Base-by-base conservation (phyloP, 2,113 vertebrate genomes). In the Anseranas semipalmata region DNA sequence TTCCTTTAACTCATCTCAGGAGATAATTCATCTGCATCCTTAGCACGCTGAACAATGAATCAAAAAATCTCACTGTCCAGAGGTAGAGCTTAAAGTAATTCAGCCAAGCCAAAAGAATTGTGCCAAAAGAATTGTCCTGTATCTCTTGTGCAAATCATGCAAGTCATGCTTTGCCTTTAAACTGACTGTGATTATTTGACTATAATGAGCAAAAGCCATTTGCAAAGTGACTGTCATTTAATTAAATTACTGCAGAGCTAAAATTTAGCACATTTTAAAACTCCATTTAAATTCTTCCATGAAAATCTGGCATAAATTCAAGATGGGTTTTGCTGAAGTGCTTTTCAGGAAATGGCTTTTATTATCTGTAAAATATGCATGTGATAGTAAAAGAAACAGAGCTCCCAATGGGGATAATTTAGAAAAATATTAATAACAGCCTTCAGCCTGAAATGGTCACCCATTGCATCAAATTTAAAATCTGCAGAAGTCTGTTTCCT, bases 131-230 rank as follows among this genome's bases (percentile, higher is more conserved):
- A 55, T 27, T 59, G 13, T 41, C 32, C 55, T 45, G 32, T 19
- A 62, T 33, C 30, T 87, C 68, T 76, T 37, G 30, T 70, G 46
- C 41, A 85, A 68, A 71, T 59, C 37, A 17, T 32, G 16, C 59
- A 84, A 63, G 58, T 59, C 84, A 81, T 0, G 0, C 24, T 81
- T 68, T 25, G 43, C 80, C 56, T 93, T 80, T 82, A 67, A 94
- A 90, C 45, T 46, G 24, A 28, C 85, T 92, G 77, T 88, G 43
- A 78, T 89, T 90, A 87, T 65, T 93, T 92, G 15, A 82, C 76
- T 74, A 58, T 76, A 91, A 84, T 55, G 43, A 91, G 83, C n/a
- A 59, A 94, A 94, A 89, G 30, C 9, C 28, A 17, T 59, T 86
- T 62, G 10, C 82, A 91, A 62, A 85, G 24, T 56, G 45, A 53